Evolutionary conservation across 2,113 vertebrate species (phyloP).

Genomic region (Labeo catla): DNA sequence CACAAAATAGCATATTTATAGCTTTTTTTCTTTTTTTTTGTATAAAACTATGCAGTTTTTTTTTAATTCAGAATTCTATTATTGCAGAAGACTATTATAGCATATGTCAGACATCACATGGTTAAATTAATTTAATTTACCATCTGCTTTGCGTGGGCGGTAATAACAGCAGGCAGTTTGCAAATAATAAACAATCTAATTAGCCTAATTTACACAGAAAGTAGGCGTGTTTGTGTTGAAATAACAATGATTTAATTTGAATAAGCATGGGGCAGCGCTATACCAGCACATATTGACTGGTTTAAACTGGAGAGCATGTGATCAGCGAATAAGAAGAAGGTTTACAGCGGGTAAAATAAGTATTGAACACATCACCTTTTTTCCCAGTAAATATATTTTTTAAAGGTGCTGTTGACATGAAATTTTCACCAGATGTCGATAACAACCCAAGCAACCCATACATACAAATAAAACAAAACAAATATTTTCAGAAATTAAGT

Average conservation of each 20-base stretch:
- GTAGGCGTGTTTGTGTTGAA: not conserved
- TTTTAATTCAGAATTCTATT: no score
- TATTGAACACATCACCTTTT: no score
- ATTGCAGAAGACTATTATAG: not conserved
- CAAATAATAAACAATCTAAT: not conserved
- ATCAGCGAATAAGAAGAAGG: not conserved
- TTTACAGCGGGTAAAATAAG: not conserved
- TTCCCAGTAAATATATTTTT: no score
- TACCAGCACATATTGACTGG: not conserved
- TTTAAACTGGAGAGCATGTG: not conserved
- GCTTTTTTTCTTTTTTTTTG: no score
- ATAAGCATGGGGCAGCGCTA: not conserved
- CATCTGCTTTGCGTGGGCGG: not conserved
- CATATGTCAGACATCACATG: not conserved
- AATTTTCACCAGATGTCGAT: no score
- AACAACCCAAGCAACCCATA: no score
- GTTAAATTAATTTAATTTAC: not conserved
- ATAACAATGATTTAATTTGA: not conserved
- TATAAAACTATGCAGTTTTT: no score
- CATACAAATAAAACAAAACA: no score
- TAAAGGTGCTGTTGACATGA: no score
- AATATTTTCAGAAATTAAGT: no score
- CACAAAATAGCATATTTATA: no score
- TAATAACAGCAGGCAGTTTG: not conserved
- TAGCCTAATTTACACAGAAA: not conserved